phyloP scores from a whole-genome alignment of 1,140 invertebrate genomes.

The Drosophila yakuba region DNA sequence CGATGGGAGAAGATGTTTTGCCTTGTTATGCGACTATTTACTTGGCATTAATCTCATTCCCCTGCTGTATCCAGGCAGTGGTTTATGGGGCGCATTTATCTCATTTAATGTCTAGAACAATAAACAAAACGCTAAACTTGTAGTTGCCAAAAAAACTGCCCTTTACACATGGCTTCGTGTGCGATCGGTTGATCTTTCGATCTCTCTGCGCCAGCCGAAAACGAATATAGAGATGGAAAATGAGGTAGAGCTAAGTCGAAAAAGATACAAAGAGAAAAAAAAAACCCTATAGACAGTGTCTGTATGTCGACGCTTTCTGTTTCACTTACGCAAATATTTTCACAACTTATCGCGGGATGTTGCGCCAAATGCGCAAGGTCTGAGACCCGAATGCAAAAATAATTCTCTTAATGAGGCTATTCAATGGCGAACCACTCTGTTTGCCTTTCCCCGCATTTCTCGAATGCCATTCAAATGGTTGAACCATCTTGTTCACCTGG shows the following conservation, averaged over 20 bases:
- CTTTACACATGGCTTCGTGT: conserved; percentile 27
- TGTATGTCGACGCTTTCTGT: conserved; percentile 61
- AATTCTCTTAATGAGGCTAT: conserved; percentile 38
- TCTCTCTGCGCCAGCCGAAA: conserved; percentile 25
- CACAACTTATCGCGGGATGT: conserved; percentile 70
- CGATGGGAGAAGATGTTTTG: background rate
- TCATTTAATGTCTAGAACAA: conserved; percentile 39
- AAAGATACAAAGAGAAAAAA: background rate
- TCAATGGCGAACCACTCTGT: conserved; percentile 14
- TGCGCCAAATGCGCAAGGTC: conserved; percentile 71
- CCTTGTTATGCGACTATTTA: conserved; percentile 34
- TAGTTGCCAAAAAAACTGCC: conserved; percentile 48
- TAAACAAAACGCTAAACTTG: conserved; percentile 44
- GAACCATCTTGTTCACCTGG: background rate
- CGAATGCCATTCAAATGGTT: conserved; percentile 24
- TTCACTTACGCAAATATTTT: conserved; percentile 77
- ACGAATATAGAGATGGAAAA: conserved; percentile 33
- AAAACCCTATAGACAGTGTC: conserved; percentile 14
- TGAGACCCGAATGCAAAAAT: conserved; percentile 49
- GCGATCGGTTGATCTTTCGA: conserved; percentile 23
- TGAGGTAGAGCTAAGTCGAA: conserved; percentile 1
- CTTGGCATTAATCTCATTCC: conserved; percentile 30
- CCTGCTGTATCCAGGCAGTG: conserved; percentile 2
- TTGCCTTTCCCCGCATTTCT: conserved; percentile 42
- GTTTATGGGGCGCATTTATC: conserved; percentile 53